Conservation (phyloP, 2,113 vertebrate genomes). For the Arizona elegans region DNA sequence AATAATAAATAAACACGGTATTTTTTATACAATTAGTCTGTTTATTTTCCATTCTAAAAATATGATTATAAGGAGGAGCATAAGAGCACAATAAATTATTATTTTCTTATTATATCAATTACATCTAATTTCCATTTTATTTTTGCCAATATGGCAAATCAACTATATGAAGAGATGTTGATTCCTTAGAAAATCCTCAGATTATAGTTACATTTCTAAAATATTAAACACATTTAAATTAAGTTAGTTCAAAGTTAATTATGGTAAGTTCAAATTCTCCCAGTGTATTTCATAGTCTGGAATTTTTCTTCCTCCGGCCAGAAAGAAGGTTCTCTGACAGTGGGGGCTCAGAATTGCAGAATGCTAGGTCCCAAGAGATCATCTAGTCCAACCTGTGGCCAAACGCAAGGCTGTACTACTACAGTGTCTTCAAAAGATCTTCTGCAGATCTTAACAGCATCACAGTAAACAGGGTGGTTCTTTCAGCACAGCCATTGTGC, state of each 20-base stretch:
- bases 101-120: neutral
- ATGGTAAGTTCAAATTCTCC: neutral
- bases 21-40: neutral
- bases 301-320: neutral
- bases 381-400: neutral
- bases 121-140: neutral
- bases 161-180: neutral
- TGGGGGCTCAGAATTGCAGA: neutral
- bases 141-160: neutral
- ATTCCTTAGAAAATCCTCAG: neutral
- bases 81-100: neutral
- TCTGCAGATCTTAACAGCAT: neutral
- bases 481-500: neutral
- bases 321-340: neutral
- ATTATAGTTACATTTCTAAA: neutral
- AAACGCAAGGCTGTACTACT: neutral
- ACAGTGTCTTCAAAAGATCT: neutral
- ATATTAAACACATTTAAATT: neutral
- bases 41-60: neutral
- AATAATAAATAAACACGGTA: neutral
- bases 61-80: neutral
- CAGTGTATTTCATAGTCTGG: neutral
- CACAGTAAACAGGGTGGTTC: neutral
- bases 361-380: neutral
- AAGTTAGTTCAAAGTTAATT: neutral